These are phyloP conservation scores for Pelochelys cantorii DNA, from an alignment of 2,797 vertebrate species.

Conservation along the genomic window DNA sequence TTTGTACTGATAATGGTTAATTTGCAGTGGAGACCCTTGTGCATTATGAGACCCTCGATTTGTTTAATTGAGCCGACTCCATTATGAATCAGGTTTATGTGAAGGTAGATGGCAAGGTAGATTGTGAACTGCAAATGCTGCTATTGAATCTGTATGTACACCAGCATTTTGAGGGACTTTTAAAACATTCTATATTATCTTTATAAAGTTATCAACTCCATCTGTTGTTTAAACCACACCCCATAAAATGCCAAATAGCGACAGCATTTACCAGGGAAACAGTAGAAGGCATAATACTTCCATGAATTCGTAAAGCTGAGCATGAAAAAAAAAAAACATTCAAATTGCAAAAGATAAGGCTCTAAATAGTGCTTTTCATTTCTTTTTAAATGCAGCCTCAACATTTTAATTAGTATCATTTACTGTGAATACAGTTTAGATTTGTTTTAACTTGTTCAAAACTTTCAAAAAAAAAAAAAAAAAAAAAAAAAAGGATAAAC, in stretches of 20 bases:
- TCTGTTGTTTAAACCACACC: conserved; percentile 76
- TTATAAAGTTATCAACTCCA: conserved; percentile 76
- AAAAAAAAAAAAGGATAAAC: conserved; percentile 34
- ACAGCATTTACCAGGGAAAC: conserved; percentile 65
- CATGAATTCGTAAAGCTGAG: conserved; percentile 54
- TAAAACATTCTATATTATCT: conserved; percentile 72
- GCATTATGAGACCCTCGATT: conserved; percentile 20
- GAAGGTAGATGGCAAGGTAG: conserved; percentile 66
- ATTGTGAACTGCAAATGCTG: conserved; percentile 67
- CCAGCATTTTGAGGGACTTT: conserved; percentile 71
- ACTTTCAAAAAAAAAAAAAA: conserved; percentile 58
- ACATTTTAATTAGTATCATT: conserved; percentile 72
- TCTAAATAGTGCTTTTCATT: conserved; percentile 63
- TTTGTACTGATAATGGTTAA: not conserved
- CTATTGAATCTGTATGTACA: conserved; percentile 60
- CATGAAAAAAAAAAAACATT: conserved; percentile 47
- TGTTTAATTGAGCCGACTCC: conserved; percentile 68
- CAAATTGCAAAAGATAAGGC: conserved; percentile 68
- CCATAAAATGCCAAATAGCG: conserved; percentile 71
- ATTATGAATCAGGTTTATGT: conserved; percentile 61
- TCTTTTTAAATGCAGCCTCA: conserved; percentile 67
- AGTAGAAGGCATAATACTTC: conserved; percentile 71
- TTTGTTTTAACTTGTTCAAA: conserved; percentile 71
- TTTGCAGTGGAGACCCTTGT: conserved; percentile 11
- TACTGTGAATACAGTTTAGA: conserved; percentile 50